Evolutionary conservation across 2,797 vertebrate genomes (phyloP).

Genomic region (Lophotriccus pileatus): DNA sequence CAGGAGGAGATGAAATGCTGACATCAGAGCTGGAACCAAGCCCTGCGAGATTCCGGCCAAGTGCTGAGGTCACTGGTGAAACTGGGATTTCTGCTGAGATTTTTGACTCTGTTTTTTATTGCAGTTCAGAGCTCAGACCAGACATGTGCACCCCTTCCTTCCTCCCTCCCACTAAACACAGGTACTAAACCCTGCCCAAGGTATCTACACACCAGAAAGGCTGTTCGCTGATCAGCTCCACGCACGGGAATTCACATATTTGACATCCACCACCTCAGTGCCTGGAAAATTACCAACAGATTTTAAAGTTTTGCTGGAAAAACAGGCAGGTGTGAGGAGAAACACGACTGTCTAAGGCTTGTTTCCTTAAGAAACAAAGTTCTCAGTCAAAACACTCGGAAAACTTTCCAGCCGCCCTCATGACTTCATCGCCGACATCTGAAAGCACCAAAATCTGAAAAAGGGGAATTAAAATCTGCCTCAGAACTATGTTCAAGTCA

Average conservation of each 20-base stretch:
- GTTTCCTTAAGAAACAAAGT: not conserved
- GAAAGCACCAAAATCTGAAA: not conserved
- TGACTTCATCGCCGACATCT: not conserved
- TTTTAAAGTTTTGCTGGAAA: not conserved
- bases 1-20: not conserved
- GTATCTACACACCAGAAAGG: not conserved
- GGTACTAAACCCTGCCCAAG: not conserved
- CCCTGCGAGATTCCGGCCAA: accelerated
- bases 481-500: not conserved
- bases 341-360: not conserved
- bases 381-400: not conserved
- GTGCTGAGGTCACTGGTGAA: not conserved
- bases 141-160: not conserved
- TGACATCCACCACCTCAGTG: not conserved
- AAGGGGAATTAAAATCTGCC: not conserved
- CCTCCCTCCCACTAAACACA: not conserved
- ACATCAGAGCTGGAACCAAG: not conserved
- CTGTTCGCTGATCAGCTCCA: not conserved
- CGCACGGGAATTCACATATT: not conserved
- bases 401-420: not conserved
- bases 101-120: not conserved
- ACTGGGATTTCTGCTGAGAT: not conserved
- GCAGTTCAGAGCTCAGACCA: not conserved
- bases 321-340: not conserved
- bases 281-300: not conserved